Evolutionary conservation across 2,888 invertebrate genomes (phyloP).

Genomic region (Coelinius sp.): DNA sequence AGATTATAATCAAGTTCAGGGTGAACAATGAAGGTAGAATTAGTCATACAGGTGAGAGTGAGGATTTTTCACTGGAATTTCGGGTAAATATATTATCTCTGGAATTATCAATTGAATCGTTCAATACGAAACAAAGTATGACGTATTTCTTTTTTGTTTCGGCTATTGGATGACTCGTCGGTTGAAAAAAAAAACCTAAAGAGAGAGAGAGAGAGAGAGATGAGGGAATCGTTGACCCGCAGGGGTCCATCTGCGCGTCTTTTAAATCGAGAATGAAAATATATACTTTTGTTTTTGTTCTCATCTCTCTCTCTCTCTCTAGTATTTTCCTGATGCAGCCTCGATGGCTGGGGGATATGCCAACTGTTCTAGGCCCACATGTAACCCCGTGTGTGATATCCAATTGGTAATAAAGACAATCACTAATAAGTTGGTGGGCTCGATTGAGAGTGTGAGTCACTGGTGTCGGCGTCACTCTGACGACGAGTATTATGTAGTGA

Average conservation of each 20-base stretch:
- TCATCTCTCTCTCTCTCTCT: slow-evolving; percentile 3
- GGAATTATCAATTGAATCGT: background rate
- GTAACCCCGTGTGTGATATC: slow-evolving; percentile 46
- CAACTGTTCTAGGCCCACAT: slow-evolving; percentile 40
- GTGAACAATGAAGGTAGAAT: background rate
- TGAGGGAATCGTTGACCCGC: slow-evolving; percentile 47
- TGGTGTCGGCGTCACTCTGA: slow-evolving; percentile 25
- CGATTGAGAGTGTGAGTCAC: slow-evolving; percentile 67
- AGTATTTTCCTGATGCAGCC: slow-evolving; percentile 8
- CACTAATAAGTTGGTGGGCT: slow-evolving; percentile 65
- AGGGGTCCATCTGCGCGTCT: slow-evolving; percentile 53
- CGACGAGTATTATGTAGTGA: slow-evolving; percentile 4
- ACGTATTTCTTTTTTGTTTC: background rate
- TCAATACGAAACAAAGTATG: background rate
- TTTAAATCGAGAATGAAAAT: background rate
- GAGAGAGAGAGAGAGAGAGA: background rate
- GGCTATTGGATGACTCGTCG: background rate
- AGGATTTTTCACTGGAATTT: background rate
- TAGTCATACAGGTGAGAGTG: background rate
- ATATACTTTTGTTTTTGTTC: background rate
- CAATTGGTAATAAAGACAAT: slow-evolving; percentile 67
- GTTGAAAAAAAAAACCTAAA: background rate
- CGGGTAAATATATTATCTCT: slow-evolving; percentile 5
- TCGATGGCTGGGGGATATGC: slow-evolving; percentile 5
- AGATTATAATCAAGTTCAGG: slow-evolving; percentile 27